These are phyloP conservation scores for Drosophila arawakana DNA, from an alignment of 1,140 invertebrate species.

Conservation along the genomic window DNA sequence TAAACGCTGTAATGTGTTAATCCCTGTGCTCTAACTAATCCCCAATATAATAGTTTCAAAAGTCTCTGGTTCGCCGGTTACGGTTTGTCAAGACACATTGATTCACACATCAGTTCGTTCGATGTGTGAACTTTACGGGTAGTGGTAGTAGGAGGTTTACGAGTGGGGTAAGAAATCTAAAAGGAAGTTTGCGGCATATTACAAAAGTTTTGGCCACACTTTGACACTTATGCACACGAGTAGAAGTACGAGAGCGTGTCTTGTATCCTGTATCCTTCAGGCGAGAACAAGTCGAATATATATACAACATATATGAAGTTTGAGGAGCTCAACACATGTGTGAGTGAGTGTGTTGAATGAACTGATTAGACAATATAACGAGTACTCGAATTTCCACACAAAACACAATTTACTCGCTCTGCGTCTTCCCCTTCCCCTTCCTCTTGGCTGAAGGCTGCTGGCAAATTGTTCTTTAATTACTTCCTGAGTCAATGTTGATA, in stretches of 20 bases:
- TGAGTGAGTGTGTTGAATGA: conserved; percentile 44
- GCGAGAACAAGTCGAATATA: background rate
- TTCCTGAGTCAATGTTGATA: conserved; percentile 66
- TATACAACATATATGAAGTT: conserved; percentile 24
- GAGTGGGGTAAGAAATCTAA: conserved; percentile 5
- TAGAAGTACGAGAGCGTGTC: background rate
- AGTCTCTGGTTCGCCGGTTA: background rate
- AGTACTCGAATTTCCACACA: conserved; percentile 31
- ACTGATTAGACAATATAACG: conserved; percentile 66
- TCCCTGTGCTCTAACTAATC: conserved; percentile 11
- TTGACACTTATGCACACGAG: conserved; percentile 55
- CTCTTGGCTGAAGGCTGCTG: conserved; percentile 40
- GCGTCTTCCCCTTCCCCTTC: background rate
- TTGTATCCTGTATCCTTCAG: background rate
- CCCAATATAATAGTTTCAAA: background rate
- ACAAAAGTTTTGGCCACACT: conserved; percentile 67
- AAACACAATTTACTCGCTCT: background rate
- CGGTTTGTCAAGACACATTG: conserved; percentile 6
- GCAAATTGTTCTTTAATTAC: conserved; percentile 81
- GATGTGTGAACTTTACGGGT: conserved; percentile 8
- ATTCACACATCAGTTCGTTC: conserved; percentile 23
- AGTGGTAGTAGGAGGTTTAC: too few species aligned
- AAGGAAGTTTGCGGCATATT: conserved; percentile 69
- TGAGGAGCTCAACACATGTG: conserved; percentile 36
- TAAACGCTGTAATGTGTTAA: conserved; percentile 13